These are phyloP conservation scores for Chaenogobius annularis DNA, from an alignment of 2,113 vertebrate genomes.

Conservation along the genomic window DNA sequence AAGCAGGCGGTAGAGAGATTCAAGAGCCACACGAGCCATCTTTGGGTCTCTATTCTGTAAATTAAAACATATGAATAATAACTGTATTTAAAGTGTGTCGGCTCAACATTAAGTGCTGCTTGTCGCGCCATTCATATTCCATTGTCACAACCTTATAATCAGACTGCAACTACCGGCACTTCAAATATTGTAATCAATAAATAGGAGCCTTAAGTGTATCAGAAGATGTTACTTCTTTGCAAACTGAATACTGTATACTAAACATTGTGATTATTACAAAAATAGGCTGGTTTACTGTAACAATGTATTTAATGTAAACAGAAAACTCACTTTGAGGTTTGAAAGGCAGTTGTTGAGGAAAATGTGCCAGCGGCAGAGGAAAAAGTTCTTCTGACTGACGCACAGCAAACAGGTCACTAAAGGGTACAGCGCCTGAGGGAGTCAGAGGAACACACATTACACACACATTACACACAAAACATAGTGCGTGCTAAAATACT, in stretches of 20 bases:
- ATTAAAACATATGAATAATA: slow-evolving; percentile 30
- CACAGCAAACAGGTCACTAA: slow-evolving; percentile 97
- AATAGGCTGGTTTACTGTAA: too few relatives aligned
- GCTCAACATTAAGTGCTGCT: neutral
- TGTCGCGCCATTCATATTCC: neutral
- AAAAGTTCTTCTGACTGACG: slow-evolving; percentile 98
- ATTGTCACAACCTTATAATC: neutral
- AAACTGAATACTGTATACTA: too few relatives aligned
- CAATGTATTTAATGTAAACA: neutral
- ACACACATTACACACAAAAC: neutral
- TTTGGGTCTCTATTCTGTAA: slow-evolving; percentile 96
- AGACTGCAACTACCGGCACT: slow-evolving; percentile 4
- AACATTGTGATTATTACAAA: too few relatives aligned
- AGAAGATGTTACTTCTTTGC: too few relatives aligned
- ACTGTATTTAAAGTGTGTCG: neutral
- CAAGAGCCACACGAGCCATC: slow-evolving; percentile 98
- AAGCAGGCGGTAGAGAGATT: slow-evolving; percentile 94
- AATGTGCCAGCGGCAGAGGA: slow-evolving; percentile 96
- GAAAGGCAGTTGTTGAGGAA: slow-evolving; percentile 99
- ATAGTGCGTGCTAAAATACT: too few relatives aligned
- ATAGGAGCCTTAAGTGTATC: neutral
- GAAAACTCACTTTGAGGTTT: slow-evolving; percentile 90
- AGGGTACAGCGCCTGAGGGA: slow-evolving; percentile 90
- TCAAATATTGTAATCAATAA: neutral
- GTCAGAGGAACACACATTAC: slow-evolving; percentile 28